Percentiles rank a stretch among this genome's conserved stretches.
Conservation (phyloP, 2,888 invertebrate species). For the Drosophila testacea region DNA sequence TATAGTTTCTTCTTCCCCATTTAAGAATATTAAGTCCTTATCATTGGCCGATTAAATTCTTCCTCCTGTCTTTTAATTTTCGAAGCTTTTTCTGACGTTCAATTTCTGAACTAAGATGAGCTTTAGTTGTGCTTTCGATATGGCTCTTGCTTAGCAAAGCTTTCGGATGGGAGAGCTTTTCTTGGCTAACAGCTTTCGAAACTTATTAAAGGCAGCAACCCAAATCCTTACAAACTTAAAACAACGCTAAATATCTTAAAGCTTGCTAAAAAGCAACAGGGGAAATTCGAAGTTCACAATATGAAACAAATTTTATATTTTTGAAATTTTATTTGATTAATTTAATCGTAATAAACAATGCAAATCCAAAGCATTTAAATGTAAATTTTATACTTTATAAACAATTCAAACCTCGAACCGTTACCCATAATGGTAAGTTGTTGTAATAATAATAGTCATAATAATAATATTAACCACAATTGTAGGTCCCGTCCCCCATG, state of each 20-base stretch:
- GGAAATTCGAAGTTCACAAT: neutral
- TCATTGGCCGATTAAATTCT: slow-evolving; percentile 4
- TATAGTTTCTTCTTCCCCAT: no score
- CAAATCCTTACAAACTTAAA: neutral
- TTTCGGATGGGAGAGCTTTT: neutral
- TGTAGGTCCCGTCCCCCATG: slow-evolving; percentile 30
- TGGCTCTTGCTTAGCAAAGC: neutral
- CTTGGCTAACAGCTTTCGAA: neutral
- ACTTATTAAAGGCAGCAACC: neutral
- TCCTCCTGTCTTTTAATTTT: neutral
- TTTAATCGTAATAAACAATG: slow-evolving; percentile 71
- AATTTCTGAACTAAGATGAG: slow-evolving; percentile 8
- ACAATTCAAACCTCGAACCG: slow-evolving; percentile 37
- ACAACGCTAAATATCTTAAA: neutral
- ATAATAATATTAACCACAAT: slow-evolving; percentile 21
- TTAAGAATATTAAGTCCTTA: neutral
- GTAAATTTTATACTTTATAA: slow-evolving; percentile 58
- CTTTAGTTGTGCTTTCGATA: slow-evolving; percentile 4
- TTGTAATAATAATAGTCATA: slow-evolving; percentile 14
- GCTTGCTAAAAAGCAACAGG: slow-evolving; percentile 1
- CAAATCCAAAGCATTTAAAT: slow-evolving; percentile 77
- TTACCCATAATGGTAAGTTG: slow-evolving; percentile 33
- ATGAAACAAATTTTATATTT: neutral
- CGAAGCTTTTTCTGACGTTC: neutral
- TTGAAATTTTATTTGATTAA: slow-evolving; percentile 43